Evolutionary conservation across 1,140 invertebrate genomes (phyloP).

Genomic region (Heliothis subflexa): DNA sequence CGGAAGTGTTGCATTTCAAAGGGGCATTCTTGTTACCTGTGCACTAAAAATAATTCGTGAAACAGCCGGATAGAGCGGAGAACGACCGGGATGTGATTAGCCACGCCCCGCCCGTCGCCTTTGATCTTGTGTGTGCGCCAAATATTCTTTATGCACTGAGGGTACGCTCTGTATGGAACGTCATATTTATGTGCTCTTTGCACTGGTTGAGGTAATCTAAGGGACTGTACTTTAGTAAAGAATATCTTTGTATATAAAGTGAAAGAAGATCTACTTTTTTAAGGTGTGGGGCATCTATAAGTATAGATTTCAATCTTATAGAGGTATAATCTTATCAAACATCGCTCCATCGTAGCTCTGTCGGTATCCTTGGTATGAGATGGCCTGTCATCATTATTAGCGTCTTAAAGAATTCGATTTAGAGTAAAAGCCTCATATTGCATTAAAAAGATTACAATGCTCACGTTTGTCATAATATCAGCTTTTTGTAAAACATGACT

Average conservation of each 20-base stretch:
- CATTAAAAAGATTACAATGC: too few species aligned
- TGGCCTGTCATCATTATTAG: too few species aligned
- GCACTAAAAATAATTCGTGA: slow-evolving; percentile 67
- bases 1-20: slow-evolving; percentile 82
- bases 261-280: too few species aligned
- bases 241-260: neutral
- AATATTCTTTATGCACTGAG: slow-evolving; percentile 47
- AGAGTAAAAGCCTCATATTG: too few species aligned
- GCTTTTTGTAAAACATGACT: too few species aligned
- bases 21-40: slow-evolving; percentile 76
- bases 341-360: too few species aligned
- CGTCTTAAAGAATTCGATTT: too few species aligned
- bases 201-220: neutral
- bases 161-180: neutral
- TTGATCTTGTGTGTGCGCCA: slow-evolving; percentile 59
- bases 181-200: slow-evolving; percentile 22
- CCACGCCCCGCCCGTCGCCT: slow-evolving; percentile 65
- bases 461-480: too few species aligned
- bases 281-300: too few species aligned
- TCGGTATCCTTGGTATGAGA: too few species aligned
- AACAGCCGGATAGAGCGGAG: slow-evolving; percentile 55
- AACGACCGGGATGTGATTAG: slow-evolving; percentile 65
- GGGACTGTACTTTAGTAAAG: neutral
- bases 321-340: too few species aligned
- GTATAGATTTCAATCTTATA: too few species aligned